phyloP scores from a whole-genome alignment of 2,797 vertebrate species.

The Bucorvus abyssinicus region DNA sequence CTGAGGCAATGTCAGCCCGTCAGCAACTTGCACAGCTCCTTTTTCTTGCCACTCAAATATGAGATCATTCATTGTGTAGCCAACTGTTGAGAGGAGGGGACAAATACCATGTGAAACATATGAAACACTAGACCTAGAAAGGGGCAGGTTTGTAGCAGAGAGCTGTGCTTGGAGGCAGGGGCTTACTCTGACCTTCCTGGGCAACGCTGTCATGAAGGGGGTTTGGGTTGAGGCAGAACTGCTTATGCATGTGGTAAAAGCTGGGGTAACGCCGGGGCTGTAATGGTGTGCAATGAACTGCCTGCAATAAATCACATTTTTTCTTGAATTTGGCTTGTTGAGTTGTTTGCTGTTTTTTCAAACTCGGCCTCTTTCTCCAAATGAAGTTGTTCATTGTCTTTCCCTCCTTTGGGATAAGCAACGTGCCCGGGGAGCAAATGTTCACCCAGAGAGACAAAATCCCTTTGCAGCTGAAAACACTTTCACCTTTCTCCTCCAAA shows the following conservation, averaged over 20 bases:
- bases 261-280: not conserved
- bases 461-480: not conserved
- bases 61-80: constrained; percentile 98
- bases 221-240: not conserved
- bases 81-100: constrained; percentile 79
- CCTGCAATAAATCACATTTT: not conserved
- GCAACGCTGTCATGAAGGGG: not conserved
- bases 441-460: not conserved
- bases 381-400: not conserved
- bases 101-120: not conserved
- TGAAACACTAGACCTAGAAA: not conserved
- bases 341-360: not conserved
- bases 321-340: not conserved
- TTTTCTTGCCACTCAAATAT: constrained; percentile 99
- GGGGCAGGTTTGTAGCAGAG: not conserved
- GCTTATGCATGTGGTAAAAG: not conserved
- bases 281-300: not conserved
- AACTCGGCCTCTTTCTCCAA: not conserved
- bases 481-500: not conserved
- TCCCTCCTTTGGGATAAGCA: constrained; percentile 17
- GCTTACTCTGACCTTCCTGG: not conserved
- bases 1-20: constrained; percentile 94
- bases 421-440: not conserved
- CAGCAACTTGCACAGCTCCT: constrained; percentile 95
- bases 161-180: not conserved